phyloP scores from a whole-genome alignment of 2,113 vertebrate species.

The Ptychochromis oligacanthus region DNA sequence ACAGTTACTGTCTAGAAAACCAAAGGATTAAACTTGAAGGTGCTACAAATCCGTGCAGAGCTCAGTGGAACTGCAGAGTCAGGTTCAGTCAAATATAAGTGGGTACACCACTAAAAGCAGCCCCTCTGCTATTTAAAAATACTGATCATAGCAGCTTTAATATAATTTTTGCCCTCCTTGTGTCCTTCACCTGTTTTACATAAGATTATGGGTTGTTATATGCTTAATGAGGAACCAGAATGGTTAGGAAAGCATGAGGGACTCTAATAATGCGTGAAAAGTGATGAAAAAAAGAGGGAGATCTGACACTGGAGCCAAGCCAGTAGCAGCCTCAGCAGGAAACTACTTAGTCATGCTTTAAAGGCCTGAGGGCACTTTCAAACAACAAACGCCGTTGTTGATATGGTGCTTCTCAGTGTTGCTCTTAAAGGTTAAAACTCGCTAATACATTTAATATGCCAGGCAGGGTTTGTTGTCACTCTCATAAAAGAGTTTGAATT shows the following conservation, averaged over 20 bases:
- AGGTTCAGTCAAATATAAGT: not conserved
- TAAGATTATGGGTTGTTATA: constrained; percentile 44
- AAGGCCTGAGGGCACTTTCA: constrained; percentile 64
- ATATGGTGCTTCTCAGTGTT: constrained; percentile 37
- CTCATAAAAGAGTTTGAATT: constrained; percentile 15
- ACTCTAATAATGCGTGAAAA: constrained; percentile 31
- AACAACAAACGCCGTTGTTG: constrained; percentile 51
- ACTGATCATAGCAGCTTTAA: not conserved
- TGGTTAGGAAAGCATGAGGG: constrained; percentile 21
- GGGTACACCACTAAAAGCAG: not conserved
- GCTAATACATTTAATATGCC: constrained; percentile 46
- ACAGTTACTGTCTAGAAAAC: not conserved
- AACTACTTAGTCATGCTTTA: constrained; percentile 50
- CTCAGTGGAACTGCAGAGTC: not conserved
- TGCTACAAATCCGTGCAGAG: not conserved
- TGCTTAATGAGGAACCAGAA: constrained; percentile 25
- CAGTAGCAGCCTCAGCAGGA: constrained; percentile 43
- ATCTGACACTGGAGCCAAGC: constrained; percentile 40
- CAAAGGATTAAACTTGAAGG: not conserved
- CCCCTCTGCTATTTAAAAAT: not conserved
- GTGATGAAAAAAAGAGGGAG: constrained; percentile 39
- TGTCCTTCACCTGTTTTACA: not conserved
- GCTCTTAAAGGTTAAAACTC: constrained; percentile 42
- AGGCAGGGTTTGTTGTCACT: constrained; percentile 7
- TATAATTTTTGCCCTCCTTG: not conserved